Conservation (phyloP, 2,113 vertebrate genomes). For the Leptobrachium ailaonicum region DNA sequence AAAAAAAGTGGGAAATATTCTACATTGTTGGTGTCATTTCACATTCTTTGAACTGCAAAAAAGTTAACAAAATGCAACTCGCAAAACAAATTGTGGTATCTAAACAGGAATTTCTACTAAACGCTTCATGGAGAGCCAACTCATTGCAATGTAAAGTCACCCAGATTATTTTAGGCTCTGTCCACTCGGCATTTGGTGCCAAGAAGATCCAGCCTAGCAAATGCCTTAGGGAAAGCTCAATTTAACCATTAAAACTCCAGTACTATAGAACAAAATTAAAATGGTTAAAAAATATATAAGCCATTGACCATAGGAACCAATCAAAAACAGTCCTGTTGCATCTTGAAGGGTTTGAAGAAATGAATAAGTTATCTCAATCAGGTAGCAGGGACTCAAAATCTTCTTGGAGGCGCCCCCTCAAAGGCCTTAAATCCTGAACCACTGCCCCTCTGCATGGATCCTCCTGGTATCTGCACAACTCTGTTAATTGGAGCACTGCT, state of each 20-base stretch:
- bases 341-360: slow-evolving; percentile 67
- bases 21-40: neutral
- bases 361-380: slow-evolving; percentile 75
- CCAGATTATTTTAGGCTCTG: neutral
- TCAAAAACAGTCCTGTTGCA: slow-evolving; percentile 66
- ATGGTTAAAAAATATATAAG: slow-evolving; percentile 56
- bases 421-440: slow-evolving; percentile 91
- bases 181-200: slow-evolving; percentile 54
- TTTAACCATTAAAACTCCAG: slow-evolving; percentile 76
- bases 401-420: slow-evolving; percentile 84
- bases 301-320: slow-evolving; percentile 55
- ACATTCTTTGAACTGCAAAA: slow-evolving; percentile 4
- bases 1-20: neutral
- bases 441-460: slow-evolving; percentile 82
- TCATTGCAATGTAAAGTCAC: neutral
- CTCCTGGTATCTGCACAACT: slow-evolving; percentile 94
- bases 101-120: neutral
- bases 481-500: slow-evolving; percentile 90
- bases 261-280: slow-evolving; percentile 64
- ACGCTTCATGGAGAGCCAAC: neutral
- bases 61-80: slow-evolving; percentile 6
- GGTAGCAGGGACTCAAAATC: slow-evolving; percentile 73
- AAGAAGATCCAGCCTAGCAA: slow-evolving; percentile 20
- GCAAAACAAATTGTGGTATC: neutral
- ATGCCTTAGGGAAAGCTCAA: slow-evolving; percentile 73